Percentiles rank a stretch among this genome's conserved stretches.
phyloP scores from a whole-genome alignment of 2,113 vertebrate species.

The Gymnobelideus leadbeateri region DNA sequence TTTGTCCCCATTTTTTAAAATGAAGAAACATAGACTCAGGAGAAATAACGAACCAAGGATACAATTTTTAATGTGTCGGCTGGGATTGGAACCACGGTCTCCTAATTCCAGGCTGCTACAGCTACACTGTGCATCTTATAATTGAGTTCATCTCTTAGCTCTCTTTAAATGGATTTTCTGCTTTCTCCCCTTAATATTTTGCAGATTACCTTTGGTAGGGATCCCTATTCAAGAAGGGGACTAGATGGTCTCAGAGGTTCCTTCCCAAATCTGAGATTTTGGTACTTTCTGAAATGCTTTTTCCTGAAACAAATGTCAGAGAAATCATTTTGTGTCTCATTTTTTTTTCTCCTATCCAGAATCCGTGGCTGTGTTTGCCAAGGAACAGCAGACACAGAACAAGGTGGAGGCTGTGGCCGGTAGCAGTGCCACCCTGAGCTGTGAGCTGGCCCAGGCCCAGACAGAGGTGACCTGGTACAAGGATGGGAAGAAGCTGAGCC shows the following conservation, averaged over 20 bases:
- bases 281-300: not conserved
- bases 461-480: slow-evolving; percentile 90
- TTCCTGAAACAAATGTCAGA: not conserved
- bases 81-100: not conserved
- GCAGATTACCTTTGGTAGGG: not conserved
- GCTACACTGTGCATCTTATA: not conserved
- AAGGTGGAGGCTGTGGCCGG: slow-evolving; percentile 81
- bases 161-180: not conserved
- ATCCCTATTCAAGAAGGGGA: not conserved
- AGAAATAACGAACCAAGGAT: not conserved
- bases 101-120: not conserved
- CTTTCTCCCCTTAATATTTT: not conserved
- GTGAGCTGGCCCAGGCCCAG: slow-evolving; percentile 85
- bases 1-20: not conserved
- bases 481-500: slow-evolving; percentile 86
- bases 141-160: not conserved
- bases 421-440: slow-evolving; percentile 84
- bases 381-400: slow-evolving; percentile 78
- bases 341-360: slow-evolving; percentile 62
- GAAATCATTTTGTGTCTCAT: not conserved
- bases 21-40: not conserved
- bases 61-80: not conserved
- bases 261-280: not conserved
- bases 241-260: not conserved
- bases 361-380: slow-evolving; percentile 63